These are phyloP conservation scores for Huso huso DNA, from an alignment of 2,797 vertebrate genomes.

Conservation along the genomic window DNA sequence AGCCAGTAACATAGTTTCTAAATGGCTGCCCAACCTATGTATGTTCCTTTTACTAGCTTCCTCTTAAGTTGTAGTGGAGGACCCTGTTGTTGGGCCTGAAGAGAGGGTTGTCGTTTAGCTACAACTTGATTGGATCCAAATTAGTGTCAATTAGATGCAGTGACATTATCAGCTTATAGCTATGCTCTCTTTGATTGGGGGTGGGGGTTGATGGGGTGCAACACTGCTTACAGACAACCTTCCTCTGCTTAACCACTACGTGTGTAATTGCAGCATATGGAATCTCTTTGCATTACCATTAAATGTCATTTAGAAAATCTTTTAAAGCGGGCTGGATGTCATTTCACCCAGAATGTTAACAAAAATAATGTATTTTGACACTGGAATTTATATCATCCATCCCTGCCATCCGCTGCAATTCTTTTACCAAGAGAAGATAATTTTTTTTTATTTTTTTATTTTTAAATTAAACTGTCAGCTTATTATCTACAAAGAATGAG, in stretches of 20 bases:
- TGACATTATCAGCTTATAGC: no score
- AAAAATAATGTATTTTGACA: no score
- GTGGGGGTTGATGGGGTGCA: no score
- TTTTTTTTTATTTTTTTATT: constrained; percentile 6
- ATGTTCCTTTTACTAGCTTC: no score
- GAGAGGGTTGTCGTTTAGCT: no score
- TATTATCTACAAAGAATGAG: constrained; percentile 7
- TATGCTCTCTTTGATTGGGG: no score
- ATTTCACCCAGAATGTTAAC: constrained; percentile 6
- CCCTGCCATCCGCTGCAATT: background rate
- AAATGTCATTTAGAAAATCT: constrained; percentile 8
- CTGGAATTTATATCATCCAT: background rate
- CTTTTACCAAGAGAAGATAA: background rate
- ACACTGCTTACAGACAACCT: background rate
- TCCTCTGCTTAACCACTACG: constrained; percentile 7
- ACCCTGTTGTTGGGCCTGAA: no score
- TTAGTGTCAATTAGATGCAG: no score
- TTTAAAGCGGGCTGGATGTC: background rate
- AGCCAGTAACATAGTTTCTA: no score
- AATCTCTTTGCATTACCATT: constrained; percentile 9
- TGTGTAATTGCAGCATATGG: background rate
- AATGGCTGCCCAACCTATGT: no score
- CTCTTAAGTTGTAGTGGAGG: no score
- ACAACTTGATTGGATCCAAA: no score
- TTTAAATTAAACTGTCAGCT: constrained; percentile 8